Evolutionary conservation across 1,140 invertebrate species (phyloP), one percentile per base, ranked within the genome.

Genomic region (Pseudoatta argentina): DNA sequence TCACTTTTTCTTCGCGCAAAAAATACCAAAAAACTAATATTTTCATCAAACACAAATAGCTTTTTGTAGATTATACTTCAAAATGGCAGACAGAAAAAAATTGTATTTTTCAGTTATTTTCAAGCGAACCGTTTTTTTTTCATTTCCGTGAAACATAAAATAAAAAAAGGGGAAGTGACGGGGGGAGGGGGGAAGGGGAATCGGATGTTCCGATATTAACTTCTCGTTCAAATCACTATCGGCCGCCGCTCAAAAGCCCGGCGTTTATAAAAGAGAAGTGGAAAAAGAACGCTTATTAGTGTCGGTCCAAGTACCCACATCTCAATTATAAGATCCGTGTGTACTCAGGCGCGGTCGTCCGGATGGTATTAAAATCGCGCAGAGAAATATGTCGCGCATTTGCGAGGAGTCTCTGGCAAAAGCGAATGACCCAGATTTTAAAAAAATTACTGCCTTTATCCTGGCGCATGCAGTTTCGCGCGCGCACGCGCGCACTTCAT

Each of bases 381-480:
- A 24, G 51, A 14, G 39, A 59, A 69, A 64, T 63, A 79, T 7
- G 51, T 53, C 24, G 24, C 63, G 39, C 55, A 73, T 73, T 73
- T n/a, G 69, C 69, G 57, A 75, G 55, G 24, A 3, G n/a, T 18
- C 59, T 66, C 51, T 34, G 7, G 63, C 34, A 14, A 12, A 67
- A 48, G 30, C 51, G 53, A 79, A 72, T 72, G 86, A 83, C 86
- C 86, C 3, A 82, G 77, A 87, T 87, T 87, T 82, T 73, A 57
- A 18, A 83, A 87, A 87, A 86, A 86, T 86, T 82, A 73, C 51
- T 72, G 27, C 51, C 30, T 66, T 73, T 87, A 83, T 83, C 48
- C 57, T 27, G n/a, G 7, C 16, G n/a, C 66, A 57, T 71, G 10
- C 14, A 10, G 67, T 21, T 61, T 63, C n/a, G 27, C 39, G 81